Evolutionary conservation across 2,888 invertebrate genomes (phyloP).

Genomic region (Argyra leucocephala): DNA sequence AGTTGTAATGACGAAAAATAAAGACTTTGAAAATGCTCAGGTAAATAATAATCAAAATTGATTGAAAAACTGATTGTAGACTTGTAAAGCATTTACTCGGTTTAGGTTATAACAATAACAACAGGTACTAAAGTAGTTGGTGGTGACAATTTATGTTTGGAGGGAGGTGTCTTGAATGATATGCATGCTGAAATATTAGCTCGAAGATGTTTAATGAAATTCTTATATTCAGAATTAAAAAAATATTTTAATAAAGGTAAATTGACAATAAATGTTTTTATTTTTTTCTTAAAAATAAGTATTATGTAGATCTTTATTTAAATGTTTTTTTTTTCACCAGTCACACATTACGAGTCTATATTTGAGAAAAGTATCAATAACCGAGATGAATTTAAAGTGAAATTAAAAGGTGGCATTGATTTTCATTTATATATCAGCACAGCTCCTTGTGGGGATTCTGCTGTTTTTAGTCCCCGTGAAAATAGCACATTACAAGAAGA

Average conservation of each 20-base stretch:
- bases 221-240: not conserved
- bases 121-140: not conserved
- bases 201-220: not conserved
- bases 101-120: not conserved
- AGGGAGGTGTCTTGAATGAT: not conserved
- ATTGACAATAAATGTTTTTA: not conserved
- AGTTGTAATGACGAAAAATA: not conserved
- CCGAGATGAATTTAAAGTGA: not conserved
- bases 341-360: not conserved
- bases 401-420: not conserved
- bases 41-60: not conserved
- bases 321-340: not conserved
- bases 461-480: not conserved
- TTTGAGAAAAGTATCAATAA: not conserved
- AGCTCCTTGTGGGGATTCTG: not conserved
- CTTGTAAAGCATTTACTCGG: not conserved
- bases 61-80: not conserved
- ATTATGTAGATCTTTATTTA: too few relatives aligned
- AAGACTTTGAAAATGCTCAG: not conserved
- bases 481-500: not conserved
- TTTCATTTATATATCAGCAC: not conserved
- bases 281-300: too few relatives aligned
- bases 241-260: conserved; percentile 3
- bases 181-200: not conserved
- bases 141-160: not conserved